Evolutionary conservation across 2,113 vertebrate species (phyloP), one percentile per base, ranked within the genome.

Genomic region (Actenoides lindsayi): DNA sequence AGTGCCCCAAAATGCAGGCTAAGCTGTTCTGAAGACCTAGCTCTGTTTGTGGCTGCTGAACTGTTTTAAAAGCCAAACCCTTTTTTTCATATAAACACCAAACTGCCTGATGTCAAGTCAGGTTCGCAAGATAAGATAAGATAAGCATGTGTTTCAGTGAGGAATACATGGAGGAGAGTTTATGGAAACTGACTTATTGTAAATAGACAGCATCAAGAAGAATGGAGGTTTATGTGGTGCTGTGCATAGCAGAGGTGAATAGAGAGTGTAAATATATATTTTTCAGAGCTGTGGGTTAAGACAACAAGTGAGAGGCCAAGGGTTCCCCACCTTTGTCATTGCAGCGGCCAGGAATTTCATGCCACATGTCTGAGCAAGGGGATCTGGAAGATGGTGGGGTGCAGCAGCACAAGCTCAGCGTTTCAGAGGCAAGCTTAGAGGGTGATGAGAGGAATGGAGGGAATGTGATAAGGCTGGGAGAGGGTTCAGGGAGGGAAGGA

Each of bases 41-140:
- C 33, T 94, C 60, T 95, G 87, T 89, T 89, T 96, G 87, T 73
- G 54, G 35, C 53, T 85, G 74, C 74, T 91, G 65, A 91, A 68
- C 70, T 85, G 31, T 85, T 95, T 93, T 57, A 71, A 94, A 94
- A 94, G 83, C 91, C 89, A 94, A 96, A 64, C 90, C 68, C 71
- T 91, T 93, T 94, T 51, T 90, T 95, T 92, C 83, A 57, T 93
- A 93, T 96, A 96, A 95, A 96, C 90, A 96, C 64, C 69, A 87
- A 94, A 94, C 69, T 89, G 86, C 53, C 90, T 96, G 83, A 89
- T 95, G 95, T 93, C 69, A 89, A 74, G 57, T 90, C 60, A 81
- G 79, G 88, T 93, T 96, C 94, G 48, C 57, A 75, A 95, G 94
- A 95, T 95, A 90, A 96, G 92, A 96, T 96, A 56, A 56, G 54